Evolutionary conservation across 2,113 vertebrate species (phyloP).

Genomic region (Neolamprologus brichardi): DNA sequence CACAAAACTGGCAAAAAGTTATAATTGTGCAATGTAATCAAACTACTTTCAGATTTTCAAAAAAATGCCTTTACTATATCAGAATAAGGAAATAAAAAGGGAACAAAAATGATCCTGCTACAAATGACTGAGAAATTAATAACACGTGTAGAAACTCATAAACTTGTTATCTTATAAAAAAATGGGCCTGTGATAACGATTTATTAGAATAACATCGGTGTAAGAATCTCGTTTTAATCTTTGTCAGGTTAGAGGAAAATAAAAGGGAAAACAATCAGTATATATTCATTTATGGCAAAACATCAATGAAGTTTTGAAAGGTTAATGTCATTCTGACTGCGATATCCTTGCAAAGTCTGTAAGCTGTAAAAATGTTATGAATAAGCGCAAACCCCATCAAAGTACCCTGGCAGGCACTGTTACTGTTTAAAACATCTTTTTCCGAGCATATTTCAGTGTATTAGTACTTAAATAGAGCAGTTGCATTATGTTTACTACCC

Average conservation of each 20-base stretch:
- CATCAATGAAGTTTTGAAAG: background rate
- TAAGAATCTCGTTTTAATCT: background rate
- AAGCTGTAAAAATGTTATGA: background rate
- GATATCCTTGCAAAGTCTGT: background rate
- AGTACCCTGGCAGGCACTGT: background rate
- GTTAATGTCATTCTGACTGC: background rate
- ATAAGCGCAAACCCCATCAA: background rate
- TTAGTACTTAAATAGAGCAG: background rate
- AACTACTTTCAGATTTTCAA: background rate
- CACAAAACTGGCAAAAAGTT: background rate
- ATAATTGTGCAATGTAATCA: background rate
- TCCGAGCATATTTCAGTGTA: background rate
- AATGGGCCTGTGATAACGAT: background rate
- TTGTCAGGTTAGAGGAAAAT: background rate
- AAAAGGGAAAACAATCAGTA: background rate
- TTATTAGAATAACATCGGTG: background rate
- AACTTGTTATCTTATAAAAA: background rate
- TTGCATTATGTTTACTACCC: slow-evolving; percentile 36
- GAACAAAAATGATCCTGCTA: background rate
- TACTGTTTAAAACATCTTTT: background rate
- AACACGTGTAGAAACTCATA: background rate
- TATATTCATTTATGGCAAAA: background rate
- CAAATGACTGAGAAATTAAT: background rate
- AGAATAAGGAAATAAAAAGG: background rate
- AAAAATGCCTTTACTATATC: background rate